Evolutionary conservation across 30 jellyfish, hydroid and myxozoan species (phyloP).

Genomic region (Aurelia sp.): DNA sequence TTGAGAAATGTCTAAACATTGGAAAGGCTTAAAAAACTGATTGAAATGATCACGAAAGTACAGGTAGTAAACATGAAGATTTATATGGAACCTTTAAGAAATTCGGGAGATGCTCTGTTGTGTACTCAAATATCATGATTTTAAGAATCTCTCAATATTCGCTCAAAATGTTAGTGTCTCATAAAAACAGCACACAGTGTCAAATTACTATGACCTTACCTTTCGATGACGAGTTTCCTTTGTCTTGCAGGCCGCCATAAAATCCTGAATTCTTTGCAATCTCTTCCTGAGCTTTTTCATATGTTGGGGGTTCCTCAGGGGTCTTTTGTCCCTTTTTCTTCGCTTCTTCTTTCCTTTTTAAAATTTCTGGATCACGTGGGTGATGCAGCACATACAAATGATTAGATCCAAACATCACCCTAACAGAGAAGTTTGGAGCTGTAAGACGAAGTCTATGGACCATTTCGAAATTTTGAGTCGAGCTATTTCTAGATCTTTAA

Average conservation of each 20-base stretch:
- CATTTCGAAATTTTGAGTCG: too few species aligned
- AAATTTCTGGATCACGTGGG: constrained; percentile 85
- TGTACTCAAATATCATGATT: too few species aligned
- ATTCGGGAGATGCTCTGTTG: too few species aligned
- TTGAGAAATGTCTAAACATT: too few species aligned
- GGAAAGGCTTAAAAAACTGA: too few species aligned
- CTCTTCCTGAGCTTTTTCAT: constrained; percentile 96
- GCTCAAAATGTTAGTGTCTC: too few species aligned
- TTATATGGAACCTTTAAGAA: too few species aligned
- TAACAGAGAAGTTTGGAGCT: background rate
- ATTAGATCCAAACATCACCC: constrained; percentile 94
- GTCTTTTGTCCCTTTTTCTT: constrained; percentile 66
- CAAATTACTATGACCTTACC: constrained; percentile 17
- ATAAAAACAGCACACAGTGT: too few species aligned
- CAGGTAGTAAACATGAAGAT: too few species aligned
- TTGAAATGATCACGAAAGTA: too few species aligned
- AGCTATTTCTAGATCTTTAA: too few species aligned
- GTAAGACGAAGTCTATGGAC: background rate
- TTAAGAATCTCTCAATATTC: too few species aligned
- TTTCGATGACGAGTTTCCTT: constrained; percentile 45
- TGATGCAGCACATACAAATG: constrained; percentile 93
- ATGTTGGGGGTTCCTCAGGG: constrained; percentile 79
- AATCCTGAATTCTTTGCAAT: constrained; percentile 97
- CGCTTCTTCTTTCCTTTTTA: constrained; percentile 75
- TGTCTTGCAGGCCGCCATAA: constrained; percentile 81